A percentile compares a stretch with the other conserved stretches of the same genome.
Conservation (phyloP, 2,888 invertebrate genomes). For the Linnaemya tessellans region DNA sequence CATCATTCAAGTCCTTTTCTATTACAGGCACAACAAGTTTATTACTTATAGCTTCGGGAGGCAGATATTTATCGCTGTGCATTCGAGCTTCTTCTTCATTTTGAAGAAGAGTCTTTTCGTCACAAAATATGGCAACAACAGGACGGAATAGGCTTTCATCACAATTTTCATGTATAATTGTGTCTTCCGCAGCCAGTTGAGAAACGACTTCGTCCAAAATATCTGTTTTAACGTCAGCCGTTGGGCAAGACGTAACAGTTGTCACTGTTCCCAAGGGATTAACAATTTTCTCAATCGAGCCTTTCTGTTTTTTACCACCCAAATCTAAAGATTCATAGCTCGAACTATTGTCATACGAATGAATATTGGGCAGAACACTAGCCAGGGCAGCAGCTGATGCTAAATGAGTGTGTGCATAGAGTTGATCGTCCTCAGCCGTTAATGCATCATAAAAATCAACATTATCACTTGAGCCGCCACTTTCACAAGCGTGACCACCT, state of each 20-base stretch:
- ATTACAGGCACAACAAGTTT: slow-evolving; percentile 83
- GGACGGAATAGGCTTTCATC: slow-evolving; percentile 89
- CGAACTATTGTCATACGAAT: slow-evolving; percentile 75
- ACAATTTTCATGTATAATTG: slow-evolving; percentile 85
- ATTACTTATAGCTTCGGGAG: slow-evolving; percentile 80
- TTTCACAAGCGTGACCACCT: slow-evolving; percentile 76
- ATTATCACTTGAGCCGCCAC: slow-evolving; percentile 76
- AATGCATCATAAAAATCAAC: slow-evolving; percentile 79
- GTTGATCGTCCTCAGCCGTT: slow-evolving; percentile 77
- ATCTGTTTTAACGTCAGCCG: slow-evolving; percentile 78
- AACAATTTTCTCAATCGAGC: slow-evolving; percentile 85
- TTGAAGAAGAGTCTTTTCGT: slow-evolving; percentile 79
- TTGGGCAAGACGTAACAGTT: slow-evolving; percentile 81
- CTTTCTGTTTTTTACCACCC: slow-evolving; percentile 50
- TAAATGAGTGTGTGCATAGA: slow-evolving; percentile 53
- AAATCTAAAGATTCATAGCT: slow-evolving; percentile 74
- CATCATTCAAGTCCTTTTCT: slow-evolving; percentile 81
- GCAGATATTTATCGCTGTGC: slow-evolving; percentile 74
- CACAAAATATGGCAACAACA: slow-evolving; percentile 84
- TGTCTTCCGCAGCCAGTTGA: slow-evolving; percentile 79
- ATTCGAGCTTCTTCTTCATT: slow-evolving; percentile 73
- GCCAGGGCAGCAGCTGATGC: slow-evolving; percentile 75
- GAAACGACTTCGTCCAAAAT: slow-evolving; percentile 80
- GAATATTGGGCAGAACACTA: slow-evolving; percentile 78
- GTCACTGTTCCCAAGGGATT: slow-evolving; percentile 90